Base-by-base conservation (phyloP, 2,113 vertebrate species). In the Hippocampus mohnikei region DNA sequence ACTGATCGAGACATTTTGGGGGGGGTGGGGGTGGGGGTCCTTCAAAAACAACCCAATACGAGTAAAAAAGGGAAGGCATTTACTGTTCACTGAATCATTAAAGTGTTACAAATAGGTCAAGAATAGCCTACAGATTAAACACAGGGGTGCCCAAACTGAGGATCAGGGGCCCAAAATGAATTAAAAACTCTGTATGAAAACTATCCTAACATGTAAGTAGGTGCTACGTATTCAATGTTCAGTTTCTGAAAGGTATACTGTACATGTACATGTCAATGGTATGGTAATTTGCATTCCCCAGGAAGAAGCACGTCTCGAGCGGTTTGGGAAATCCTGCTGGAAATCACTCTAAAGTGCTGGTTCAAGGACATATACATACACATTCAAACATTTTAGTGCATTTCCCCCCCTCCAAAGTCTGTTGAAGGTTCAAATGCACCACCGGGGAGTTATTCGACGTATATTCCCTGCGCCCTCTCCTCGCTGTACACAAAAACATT, bases 341-440 rank as follows among this genome's bases (percentile, higher is more conserved):
- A 82, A 84, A 75, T 85, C 82, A 77, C 86, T 86, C 85, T 92
- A 91, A 93, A 92, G 90, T 92, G 88, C 91, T 90, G 88, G 85
- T 90, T 84, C 82, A 85, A 88, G 74, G 75, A 87, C 76, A 88
- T 69, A 82, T 64, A 87, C 76, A 84, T 67, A 80, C 75, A 87
- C 73, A 69, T 67, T 85, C 58, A 88, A 86, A 85, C 75, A 69
- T 84, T 84, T 84, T 84, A 87, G 85, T 88, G 87, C 88, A 88
- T 85, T 50, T 68, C 13, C 41, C 2, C 5, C 11, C 18, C 46
- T 44, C 37, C 11, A 65, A 80, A 85, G 85, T 85, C 69, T 84
- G 82, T 81, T 60, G n/a, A 70, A 71, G 67, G 56, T 84, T 85
- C 50, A 82, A 81, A 85, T 74, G 80, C 77, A 86, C 78, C 87